Base-by-base conservation (phyloP, 1,140 invertebrate species). In the Pogonomyrmex barbatus region DNA sequence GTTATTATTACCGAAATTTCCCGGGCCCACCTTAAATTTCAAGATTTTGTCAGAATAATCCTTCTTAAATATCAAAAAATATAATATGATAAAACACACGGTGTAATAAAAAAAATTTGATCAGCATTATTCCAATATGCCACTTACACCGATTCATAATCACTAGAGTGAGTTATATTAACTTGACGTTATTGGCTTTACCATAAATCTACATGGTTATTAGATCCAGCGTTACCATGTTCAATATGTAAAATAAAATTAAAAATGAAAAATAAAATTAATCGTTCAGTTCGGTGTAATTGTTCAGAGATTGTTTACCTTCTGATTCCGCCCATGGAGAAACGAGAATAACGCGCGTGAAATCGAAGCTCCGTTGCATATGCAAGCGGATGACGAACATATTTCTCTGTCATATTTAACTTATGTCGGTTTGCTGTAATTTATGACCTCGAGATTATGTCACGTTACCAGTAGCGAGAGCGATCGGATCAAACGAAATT, bases 401-500 rank as follows among this genome's bases (percentile, higher is more conserved):
- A 68, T 79, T 30, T 68, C 77, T 79, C 45, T 39, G 60, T 79
- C 45, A 67, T 9, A 39, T 65, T 65, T 79, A 67, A 17, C 45
- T 52, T 54, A n/a, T 12, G 47, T 52, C 62, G 17, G 50, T 58
- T 17, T 24, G n/a, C 33, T 67, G 6, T 54, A 54, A 79, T 58
- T 79, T 79, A 67, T 68, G 12, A 54, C 56, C 30, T 45, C 42
- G 54, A 77, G 33, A 62, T 75, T 56, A 56, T 56, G 71, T 56
- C 33, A 75, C 4, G 54, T 77, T 62, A 45, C 24, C 12, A n/a
- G 24, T 6, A 33, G 9, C 4, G 10, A 56, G 33, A 52, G 54
- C 10, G 33, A 58, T 78, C 45, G 24, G 42, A 24, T 63, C 17
- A 36, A 78, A 78, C 6, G 30, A 62, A 47, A 33, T 30, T 77